Conservation (phyloP, 2,797 vertebrate genomes). For the Cryptoprocta ferox region DNA sequence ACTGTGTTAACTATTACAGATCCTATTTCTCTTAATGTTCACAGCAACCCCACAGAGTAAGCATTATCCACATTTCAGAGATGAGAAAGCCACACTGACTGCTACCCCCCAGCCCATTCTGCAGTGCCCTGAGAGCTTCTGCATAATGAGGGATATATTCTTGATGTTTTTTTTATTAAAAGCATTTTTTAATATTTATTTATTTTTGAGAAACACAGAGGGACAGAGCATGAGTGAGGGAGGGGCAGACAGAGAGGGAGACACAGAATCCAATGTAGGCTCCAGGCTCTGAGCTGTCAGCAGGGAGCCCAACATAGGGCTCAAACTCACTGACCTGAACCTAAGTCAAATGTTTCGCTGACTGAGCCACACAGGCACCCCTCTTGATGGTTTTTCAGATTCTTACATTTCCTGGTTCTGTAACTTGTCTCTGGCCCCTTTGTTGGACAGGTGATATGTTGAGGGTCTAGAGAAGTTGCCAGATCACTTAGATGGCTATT, state of each 20-base stretch:
- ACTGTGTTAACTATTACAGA: background rate
- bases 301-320: too few relatives aligned
- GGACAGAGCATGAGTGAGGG: too few relatives aligned
- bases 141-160: background rate
- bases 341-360: too few relatives aligned
- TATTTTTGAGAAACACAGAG: too few relatives aligned
- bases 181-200: too few relatives aligned
- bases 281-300: too few relatives aligned
- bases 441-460: background rate
- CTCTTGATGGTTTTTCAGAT: background rate
- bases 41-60: background rate
- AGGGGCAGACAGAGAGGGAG: too few relatives aligned
- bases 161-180: background rate
- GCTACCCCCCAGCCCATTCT: background rate
- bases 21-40: background rate
- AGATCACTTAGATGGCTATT: background rate
- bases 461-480: background rate
- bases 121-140: background rate
- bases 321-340: too few relatives aligned
- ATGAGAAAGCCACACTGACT: background rate
- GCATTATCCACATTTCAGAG: background rate
- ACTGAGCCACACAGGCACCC: too few relatives aligned
- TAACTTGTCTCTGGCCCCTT: background rate
- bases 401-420: background rate
- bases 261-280: too few relatives aligned